Evolutionary conservation across 2,888 invertebrate species (phyloP).

Genomic region (Romanomermis culicivorax): DNA sequence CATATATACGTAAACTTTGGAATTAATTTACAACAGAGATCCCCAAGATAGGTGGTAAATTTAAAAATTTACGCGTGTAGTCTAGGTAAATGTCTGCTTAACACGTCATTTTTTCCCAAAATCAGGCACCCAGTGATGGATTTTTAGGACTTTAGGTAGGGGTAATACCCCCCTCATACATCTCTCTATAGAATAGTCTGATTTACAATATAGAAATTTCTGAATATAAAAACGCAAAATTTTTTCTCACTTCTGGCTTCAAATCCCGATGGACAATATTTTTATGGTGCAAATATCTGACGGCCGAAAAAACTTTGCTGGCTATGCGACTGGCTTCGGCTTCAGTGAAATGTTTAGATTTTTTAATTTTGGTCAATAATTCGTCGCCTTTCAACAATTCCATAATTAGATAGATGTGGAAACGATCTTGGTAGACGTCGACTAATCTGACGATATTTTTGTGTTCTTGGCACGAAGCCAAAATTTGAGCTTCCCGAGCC

Average conservation of each 20-base stretch:
- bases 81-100: too few species aligned
- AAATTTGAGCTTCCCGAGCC: constrained; percentile 49
- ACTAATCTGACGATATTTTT: constrained; percentile 60
- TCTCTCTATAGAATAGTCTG: too few species aligned
- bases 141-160: too few species aligned
- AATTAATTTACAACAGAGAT: too few species aligned
- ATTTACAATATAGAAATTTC: too few species aligned
- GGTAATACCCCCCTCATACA: too few species aligned
- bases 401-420: constrained; percentile 66
- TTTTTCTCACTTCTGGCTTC: constrained; percentile 88
- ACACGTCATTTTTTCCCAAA: too few species aligned
- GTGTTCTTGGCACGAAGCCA: constrained; percentile 66
- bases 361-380: constrained; percentile 45
- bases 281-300: constrained; percentile 58
- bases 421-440: constrained; percentile 61
- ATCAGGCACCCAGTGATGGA: too few species aligned
- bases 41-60: too few species aligned
- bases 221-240: too few species aligned
- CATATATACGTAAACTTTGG: too few species aligned
- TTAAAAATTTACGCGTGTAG: too few species aligned
- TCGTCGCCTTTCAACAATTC: constrained; percentile 68
- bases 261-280: constrained; percentile 75
- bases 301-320: constrained; percentile 56
- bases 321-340: constrained; percentile 54
- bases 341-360: constrained; percentile 50